phyloP scores from a whole-genome alignment of 2,113 vertebrate species.

The Glaucomys volans region DNA sequence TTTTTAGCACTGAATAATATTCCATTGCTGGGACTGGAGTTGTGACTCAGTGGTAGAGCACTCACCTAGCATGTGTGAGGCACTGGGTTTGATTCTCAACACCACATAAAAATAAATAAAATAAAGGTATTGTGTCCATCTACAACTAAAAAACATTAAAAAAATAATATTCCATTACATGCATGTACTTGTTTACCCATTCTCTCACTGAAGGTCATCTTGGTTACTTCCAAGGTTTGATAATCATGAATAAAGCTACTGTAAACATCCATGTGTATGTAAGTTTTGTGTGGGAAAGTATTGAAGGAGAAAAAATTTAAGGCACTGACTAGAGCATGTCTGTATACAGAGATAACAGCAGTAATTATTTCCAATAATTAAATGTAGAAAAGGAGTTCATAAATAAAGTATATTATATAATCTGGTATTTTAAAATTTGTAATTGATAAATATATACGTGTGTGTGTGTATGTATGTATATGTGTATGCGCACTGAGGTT shows the following conservation, averaged over 20 bases:
- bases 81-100: too few species aligned
- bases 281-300: conserved; percentile 6
- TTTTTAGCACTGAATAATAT: not conserved
- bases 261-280: not conserved
- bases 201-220: not conserved
- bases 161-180: not conserved
- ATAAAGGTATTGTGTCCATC: too few species aligned
- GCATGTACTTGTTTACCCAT: not conserved
- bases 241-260: conserved; percentile 30
- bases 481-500: too few species aligned
- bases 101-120: too few species aligned
- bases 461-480: too few species aligned
- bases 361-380: conserved; percentile 18
- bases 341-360: not conserved
- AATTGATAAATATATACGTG: not conserved
- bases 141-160: too few species aligned
- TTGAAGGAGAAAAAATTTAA: not conserved
- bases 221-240: not conserved
- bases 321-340: not conserved
- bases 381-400: conserved; percentile 9
- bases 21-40: too few species aligned
- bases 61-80: too few species aligned
- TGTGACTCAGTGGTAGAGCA: too few species aligned
- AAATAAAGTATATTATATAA: not conserved
- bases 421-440: not conserved